Percentiles rank a stretch among this genome's conserved stretches.
Evolutionary conservation across 2,888 invertebrate genomes (phyloP).

Genomic region (Monoplex corrugatus): DNA sequence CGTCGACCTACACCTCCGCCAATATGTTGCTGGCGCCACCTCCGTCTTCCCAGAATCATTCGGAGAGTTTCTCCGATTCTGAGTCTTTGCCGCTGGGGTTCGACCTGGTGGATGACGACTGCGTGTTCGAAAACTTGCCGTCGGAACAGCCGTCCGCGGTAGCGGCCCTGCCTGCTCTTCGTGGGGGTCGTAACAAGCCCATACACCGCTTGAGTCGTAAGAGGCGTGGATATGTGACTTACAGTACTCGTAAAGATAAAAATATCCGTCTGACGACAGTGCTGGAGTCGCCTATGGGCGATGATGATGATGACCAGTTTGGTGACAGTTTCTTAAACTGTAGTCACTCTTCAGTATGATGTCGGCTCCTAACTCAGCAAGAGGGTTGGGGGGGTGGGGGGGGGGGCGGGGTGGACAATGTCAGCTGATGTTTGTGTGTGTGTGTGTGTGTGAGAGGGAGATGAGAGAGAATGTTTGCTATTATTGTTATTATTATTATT

Average conservation of each 20-base stretch:
- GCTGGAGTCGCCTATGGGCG: conserved; percentile 35
- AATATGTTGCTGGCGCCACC: neutral
- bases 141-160: neutral
- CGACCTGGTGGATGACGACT: neutral
- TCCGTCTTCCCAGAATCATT: too few species aligned
- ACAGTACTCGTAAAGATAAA: conserved; percentile 38
- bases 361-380: too few species aligned
- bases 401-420: neutral
- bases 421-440: neutral
- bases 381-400: neutral
- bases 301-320: neutral
- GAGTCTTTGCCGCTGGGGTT: neutral
- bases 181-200: neutral
- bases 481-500: too few species aligned
- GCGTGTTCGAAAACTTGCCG: neutral
- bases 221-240: conserved; percentile 38
- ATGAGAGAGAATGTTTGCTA: too few species aligned
- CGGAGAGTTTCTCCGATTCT: neutral
- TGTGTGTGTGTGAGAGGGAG: neutral
- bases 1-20: conserved; percentile 26
- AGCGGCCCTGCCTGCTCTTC: neutral
- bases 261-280: conserved; percentile 42
- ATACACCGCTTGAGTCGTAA: conserved; percentile 19
- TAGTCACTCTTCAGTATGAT: too few species aligned
- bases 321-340: too few species aligned